These are phyloP conservation scores for Brevimyrus niger DNA, from an alignment of 2,113 vertebrate species.

Conservation along the genomic window DNA sequence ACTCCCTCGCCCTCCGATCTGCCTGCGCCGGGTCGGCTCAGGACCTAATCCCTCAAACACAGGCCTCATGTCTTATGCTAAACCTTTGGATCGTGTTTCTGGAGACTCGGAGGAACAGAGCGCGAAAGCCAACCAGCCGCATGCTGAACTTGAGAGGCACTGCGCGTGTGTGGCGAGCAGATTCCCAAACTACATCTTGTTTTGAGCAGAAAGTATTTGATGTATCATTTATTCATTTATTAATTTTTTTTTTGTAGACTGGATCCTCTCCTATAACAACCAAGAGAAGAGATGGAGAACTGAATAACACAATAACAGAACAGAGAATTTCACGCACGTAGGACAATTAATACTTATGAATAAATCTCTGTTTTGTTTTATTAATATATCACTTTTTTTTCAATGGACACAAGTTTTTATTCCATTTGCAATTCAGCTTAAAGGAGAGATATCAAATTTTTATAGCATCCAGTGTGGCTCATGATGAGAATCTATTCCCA, in stretches of 20 bases:
- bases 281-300: neutral
- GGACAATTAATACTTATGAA: neutral
- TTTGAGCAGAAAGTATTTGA: neutral
- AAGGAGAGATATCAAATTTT: neutral
- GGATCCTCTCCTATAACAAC: neutral
- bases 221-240: neutral
- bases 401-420: neutral
- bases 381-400: neutral
- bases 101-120: neutral
- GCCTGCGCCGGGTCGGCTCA: neutral
- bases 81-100: slow-evolving; percentile 1
- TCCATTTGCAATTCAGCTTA: neutral
- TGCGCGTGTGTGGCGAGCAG: neutral
- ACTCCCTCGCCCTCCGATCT: slow-evolving; percentile 9
- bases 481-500: neutral
- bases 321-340: neutral
- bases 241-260: neutral
- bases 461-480: neutral
- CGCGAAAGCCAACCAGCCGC: neutral
- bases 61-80: slow-evolving; percentile 14
- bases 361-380: neutral
- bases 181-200: neutral
- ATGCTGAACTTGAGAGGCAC: neutral
- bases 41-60: neutral
- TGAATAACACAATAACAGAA: neutral